A percentile compares a stretch with the other conserved stretches of the same genome.
Evolutionary conservation across 2,888 invertebrate species (phyloP).

Genomic region (Heliconius cydno): DNA sequence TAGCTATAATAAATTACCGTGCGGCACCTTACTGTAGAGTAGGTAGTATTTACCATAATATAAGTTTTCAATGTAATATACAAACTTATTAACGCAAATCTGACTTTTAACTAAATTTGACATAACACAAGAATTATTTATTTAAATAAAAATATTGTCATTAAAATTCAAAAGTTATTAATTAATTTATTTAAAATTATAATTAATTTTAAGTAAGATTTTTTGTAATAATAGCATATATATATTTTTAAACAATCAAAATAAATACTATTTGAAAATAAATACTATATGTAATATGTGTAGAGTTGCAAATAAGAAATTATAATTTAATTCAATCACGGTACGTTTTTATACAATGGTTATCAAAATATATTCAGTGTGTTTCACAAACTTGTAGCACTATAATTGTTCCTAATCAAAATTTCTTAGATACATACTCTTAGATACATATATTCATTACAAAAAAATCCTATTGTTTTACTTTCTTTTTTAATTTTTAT

Average conservation of each 20-base stretch:
- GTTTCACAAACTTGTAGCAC: not conserved
- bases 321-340: not conserved
- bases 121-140: not conserved
- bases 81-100: not conserved
- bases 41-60: no score
- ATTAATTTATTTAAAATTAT: constrained; percentile 57
- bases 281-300: constrained; percentile 35
- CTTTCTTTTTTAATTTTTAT: not conserved
- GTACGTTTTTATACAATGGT: not conserved
- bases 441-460: no score
- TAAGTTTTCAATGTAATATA: not conserved
- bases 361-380: not conserved
- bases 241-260: constrained; percentile 9
- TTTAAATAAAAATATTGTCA: constrained; percentile 10
- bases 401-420: no score
- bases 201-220: constrained; percentile 67
- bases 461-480: not conserved
- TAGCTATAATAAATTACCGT: no score
- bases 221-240: constrained; percentile 28
- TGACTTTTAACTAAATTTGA: not conserved
- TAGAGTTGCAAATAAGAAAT: not conserved
- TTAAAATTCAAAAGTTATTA: constrained; percentile 56
- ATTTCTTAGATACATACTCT: no score
- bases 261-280: constrained; percentile 36
- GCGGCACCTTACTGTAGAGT: no score